Evolutionary conservation across 2,113 vertebrate genomes (phyloP).

Genomic region (Proteles cristata): DNA sequence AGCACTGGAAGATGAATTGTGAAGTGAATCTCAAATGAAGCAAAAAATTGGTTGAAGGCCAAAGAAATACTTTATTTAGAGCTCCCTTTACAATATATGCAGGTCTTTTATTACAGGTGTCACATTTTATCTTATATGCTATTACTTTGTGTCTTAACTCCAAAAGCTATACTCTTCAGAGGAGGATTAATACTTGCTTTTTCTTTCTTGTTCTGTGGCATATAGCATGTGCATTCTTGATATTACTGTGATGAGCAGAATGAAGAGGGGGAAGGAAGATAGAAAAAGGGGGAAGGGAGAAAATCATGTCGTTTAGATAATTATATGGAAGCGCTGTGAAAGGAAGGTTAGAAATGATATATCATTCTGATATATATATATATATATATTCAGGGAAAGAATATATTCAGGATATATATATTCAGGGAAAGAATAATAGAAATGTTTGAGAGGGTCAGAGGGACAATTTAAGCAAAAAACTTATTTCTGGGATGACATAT

Average conservation of each 20-base stretch:
- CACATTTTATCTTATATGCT: not conserved
- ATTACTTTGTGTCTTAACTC: not conserved
- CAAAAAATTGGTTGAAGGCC: not conserved
- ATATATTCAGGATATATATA: too few species aligned
- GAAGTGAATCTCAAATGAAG: not conserved
- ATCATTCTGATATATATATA: not conserved
- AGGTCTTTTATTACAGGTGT: not conserved
- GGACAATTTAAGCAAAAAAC: not conserved
- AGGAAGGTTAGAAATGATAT: not conserved
- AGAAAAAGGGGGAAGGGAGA: not conserved
- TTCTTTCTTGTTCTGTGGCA: not conserved
- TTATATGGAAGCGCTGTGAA: not conserved
- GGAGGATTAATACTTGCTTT: not conserved
- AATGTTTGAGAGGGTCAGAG: not conserved
- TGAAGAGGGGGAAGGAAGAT: not conserved
- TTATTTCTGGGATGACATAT: not conserved
- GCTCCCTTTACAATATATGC: not conserved
- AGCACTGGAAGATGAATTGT: not conserved
- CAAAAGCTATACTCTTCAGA: not conserved
- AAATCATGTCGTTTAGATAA: not conserved
- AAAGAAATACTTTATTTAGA: not conserved
- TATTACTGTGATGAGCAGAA: not conserved
- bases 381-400: not conserved
- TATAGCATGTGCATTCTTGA: not conserved
- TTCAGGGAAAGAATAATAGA: not conserved